Conservation (phyloP, 2,113 vertebrate genomes). For the Corvus hawaiiensis region DNA sequence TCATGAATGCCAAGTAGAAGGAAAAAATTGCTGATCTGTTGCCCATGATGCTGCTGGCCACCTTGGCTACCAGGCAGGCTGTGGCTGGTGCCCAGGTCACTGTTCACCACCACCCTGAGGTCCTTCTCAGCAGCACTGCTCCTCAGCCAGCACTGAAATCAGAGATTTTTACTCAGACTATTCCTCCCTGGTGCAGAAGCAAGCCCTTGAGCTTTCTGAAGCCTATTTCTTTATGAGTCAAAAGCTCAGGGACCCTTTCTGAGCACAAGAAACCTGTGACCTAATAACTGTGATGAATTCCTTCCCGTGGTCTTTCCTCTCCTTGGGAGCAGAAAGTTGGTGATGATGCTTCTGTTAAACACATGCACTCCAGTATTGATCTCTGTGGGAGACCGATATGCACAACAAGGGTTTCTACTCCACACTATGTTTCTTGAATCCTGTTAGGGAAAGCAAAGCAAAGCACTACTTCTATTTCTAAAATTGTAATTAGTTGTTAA, state of each 20-base stretch:
- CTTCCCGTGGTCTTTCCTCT: background rate
- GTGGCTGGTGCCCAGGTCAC: background rate
- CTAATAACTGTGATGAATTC: background rate
- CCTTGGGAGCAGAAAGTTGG: background rate
- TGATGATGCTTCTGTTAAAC: background rate
- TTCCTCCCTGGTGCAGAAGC: background rate
- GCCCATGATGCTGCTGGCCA: background rate
- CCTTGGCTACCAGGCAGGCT: background rate
- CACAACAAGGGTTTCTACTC: background rate
- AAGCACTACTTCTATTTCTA: background rate
- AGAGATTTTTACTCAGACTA: background rate
- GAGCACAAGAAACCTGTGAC: background rate
- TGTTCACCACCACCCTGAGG: background rate
- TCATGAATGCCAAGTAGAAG: background rate
- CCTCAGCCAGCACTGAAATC: background rate
- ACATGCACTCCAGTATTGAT: rapidly evolving
- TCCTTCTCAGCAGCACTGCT: background rate
- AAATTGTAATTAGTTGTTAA: background rate
- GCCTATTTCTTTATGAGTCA: background rate
- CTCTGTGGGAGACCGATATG: background rate
- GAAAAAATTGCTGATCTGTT: background rate
- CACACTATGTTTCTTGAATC: background rate
- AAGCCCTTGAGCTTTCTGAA: background rate
- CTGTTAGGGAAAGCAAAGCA: background rate
- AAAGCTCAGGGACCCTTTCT: background rate